These are phyloP conservation scores for Drosophila persimilis DNA, from an alignment of 1,140 invertebrate genomes.

Conservation along the genomic window DNA sequence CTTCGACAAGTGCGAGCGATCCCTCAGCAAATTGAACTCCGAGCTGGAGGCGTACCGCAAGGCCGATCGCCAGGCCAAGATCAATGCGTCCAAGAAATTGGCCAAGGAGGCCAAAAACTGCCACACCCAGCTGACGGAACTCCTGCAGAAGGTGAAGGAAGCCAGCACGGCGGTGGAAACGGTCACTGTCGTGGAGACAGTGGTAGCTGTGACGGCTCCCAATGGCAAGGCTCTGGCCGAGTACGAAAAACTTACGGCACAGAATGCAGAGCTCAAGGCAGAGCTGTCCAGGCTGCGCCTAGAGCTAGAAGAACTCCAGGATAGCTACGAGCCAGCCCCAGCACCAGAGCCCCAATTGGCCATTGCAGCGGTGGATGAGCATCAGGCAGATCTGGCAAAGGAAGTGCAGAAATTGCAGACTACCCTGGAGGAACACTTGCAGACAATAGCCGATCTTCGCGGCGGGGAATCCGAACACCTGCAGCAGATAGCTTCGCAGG, in stretches of 20 bases:
- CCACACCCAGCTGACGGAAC: slow-evolving; percentile 66
- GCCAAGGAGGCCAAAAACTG: slow-evolving; percentile 80
- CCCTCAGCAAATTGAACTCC: slow-evolving; percentile 62
- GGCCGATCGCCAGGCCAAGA: slow-evolving; percentile 74
- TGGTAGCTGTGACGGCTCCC: slow-evolving; percentile 75
- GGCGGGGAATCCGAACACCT: slow-evolving; percentile 35
- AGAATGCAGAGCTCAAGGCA: slow-evolving; percentile 82
- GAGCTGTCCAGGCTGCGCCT: slow-evolving; percentile 46
- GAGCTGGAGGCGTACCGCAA: slow-evolving; percentile 78
- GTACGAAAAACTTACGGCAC: slow-evolving; percentile 83
- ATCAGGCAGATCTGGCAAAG: slow-evolving; percentile 4
- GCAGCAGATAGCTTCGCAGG: slow-evolving; percentile 41
- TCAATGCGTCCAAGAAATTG: slow-evolving; percentile 78
- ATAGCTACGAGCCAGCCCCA: slow-evolving; percentile 15
- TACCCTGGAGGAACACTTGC: not conserved
- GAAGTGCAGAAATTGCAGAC: slow-evolving; percentile 18
- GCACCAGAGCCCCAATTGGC: slow-evolving; percentile 10
- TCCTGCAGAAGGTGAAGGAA: slow-evolving; percentile 83
- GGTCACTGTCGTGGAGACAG: slow-evolving; percentile 77
- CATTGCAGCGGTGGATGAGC: slow-evolving; percentile 8
- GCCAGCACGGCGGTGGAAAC: slow-evolving; percentile 82
- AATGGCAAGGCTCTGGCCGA: slow-evolving; percentile 81
- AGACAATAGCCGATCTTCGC: slow-evolving; percentile 28
- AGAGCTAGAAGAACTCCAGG: slow-evolving; percentile 56
- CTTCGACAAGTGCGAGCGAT: slow-evolving; percentile 75